Conservation (phyloP, 2,888 invertebrate species). For the Xestia ashworthii region DNA sequence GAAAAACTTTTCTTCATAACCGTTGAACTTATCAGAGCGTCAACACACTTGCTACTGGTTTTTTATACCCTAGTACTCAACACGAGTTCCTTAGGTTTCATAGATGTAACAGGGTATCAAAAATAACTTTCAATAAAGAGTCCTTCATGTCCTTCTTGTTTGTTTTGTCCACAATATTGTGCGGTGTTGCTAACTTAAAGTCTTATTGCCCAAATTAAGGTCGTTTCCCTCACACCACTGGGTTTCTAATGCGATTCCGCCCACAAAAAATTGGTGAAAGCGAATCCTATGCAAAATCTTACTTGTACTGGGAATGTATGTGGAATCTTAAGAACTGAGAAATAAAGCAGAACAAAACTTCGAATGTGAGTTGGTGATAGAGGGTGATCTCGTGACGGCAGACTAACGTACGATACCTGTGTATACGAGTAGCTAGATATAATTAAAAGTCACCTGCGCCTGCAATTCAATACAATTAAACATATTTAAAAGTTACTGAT, state of each 20-base stretch:
- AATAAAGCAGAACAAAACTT: neutral
- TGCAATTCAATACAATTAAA: neutral
- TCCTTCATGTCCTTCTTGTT: too few species aligned
- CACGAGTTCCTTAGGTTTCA: neutral
- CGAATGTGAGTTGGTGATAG: neutral
- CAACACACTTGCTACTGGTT: neutral
- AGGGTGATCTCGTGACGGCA: neutral
- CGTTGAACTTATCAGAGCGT: neutral
- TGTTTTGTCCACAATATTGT: neutral
- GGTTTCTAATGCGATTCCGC: neutral
- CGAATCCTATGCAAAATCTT: constrained; percentile 33
- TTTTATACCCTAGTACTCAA: neutral
- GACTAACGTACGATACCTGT: neutral
- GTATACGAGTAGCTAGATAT: neutral
- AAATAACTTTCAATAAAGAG: neutral
- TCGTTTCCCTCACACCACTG: constrained; percentile 22
- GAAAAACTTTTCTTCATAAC: neutral
- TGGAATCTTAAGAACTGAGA: neutral
- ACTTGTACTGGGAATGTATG: constrained; percentile 2
- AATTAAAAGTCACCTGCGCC: neutral
- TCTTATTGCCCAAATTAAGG: neutral
- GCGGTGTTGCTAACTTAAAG: neutral
- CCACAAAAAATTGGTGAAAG: neutral
- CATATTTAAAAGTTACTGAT: too few species aligned
- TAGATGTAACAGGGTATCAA: too few species aligned